phyloP scores from a whole-genome alignment of 1,140 invertebrate genomes.

The Drosophila suzukii region DNA sequence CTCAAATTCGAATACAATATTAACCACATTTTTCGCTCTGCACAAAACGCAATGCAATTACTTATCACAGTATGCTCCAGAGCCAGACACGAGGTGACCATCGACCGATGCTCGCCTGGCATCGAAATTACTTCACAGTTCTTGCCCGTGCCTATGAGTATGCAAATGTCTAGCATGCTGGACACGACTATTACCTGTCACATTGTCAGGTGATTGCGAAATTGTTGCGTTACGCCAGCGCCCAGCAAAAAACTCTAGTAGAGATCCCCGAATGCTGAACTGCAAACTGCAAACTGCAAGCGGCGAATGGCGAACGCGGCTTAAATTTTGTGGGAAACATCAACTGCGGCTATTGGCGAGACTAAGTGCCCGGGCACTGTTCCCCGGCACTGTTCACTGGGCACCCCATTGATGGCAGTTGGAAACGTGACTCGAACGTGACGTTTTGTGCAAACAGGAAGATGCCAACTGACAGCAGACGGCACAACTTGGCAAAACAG shows the following conservation, averaged over 20 bases:
- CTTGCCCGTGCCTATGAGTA: slow-evolving; percentile 46
- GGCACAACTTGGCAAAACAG: slow-evolving; percentile 29
- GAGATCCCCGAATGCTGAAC: slow-evolving; percentile 27
- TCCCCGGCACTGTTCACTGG: slow-evolving; percentile 7
- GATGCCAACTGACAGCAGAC: slow-evolving; percentile 73
- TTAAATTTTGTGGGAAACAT: slow-evolving; percentile 83
- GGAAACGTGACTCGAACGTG: slow-evolving; percentile 81
- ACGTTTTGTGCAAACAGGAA: slow-evolving; percentile 82
- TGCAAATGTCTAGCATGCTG: slow-evolving; percentile 73
- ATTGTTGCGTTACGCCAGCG: slow-evolving; percentile 80
- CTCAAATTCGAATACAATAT: too few species aligned
- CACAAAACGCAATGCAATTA: slow-evolving; percentile 71
- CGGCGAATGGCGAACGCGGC: slow-evolving; percentile 42
- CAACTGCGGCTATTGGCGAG: slow-evolving; percentile 68
- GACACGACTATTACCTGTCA: slow-evolving; percentile 83
- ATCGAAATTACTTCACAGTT: slow-evolving; percentile 73
- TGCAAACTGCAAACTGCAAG: slow-evolving; percentile 5
- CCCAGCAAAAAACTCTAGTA: slow-evolving; percentile 13
- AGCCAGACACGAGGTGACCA: slow-evolving; percentile 35
- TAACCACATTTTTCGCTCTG: slow-evolving; percentile 2
- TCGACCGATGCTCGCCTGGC: slow-evolving; percentile 39
- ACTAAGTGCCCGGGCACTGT: slow-evolving; percentile 39
- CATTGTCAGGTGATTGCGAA: slow-evolving; percentile 83
- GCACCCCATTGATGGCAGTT: slow-evolving; percentile 61
- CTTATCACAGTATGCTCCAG: slow-evolving; percentile 77